Percentiles rank a stretch among this genome's conserved stretches.
These are phyloP conservation scores for Sminthopsis crassicaudata DNA, from an alignment of 2,113 vertebrate genomes.

Conservation along the genomic window DNA sequence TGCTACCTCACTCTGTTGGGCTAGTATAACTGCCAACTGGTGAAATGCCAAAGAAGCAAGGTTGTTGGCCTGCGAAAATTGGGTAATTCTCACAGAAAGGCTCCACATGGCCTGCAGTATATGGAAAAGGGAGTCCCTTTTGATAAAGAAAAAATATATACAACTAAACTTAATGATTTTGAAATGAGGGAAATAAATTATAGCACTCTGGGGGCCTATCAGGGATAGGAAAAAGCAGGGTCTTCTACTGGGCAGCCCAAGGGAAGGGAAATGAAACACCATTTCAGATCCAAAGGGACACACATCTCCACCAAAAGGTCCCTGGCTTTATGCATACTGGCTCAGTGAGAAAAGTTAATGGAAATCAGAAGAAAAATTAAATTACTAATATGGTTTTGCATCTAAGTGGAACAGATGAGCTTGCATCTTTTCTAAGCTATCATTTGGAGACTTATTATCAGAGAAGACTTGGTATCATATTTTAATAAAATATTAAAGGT, in stretches of 20 bases:
- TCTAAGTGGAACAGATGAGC: conserved; percentile 79
- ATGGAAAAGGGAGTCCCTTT: neutral
- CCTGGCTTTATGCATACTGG: conserved; percentile 79
- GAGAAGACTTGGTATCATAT: conserved; percentile 16
- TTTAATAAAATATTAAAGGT: neutral
- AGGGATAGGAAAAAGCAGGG: conserved; percentile 53
- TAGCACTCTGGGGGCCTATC: conserved; percentile 26
- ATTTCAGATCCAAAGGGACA: conserved; percentile 61
- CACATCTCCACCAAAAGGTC: conserved; percentile 59
- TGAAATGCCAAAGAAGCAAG: neutral
- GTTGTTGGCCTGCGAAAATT: neutral
- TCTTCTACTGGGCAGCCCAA: conserved; percentile 40
- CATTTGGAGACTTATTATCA: conserved; percentile 44
- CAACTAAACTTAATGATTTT: conserved; percentile 47
- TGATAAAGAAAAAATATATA: conserved; percentile 53
- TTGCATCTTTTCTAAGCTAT: conserved; percentile 34
- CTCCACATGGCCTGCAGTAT: neutral
- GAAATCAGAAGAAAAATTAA: conserved; percentile 78
- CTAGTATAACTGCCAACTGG: conserved; percentile 14
- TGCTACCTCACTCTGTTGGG: conserved; percentile 33
- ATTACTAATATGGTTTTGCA: conserved; percentile 81
- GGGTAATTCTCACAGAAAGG: neutral
- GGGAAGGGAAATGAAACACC: conserved; percentile 80
- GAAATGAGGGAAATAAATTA: conserved; percentile 26
- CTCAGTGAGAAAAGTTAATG: conserved; percentile 81